Evolutionary conservation across 1,140 invertebrate genomes (phyloP), one percentile per base, ranked within the genome.

Genomic region (Druon quercuslanigerum): DNA sequence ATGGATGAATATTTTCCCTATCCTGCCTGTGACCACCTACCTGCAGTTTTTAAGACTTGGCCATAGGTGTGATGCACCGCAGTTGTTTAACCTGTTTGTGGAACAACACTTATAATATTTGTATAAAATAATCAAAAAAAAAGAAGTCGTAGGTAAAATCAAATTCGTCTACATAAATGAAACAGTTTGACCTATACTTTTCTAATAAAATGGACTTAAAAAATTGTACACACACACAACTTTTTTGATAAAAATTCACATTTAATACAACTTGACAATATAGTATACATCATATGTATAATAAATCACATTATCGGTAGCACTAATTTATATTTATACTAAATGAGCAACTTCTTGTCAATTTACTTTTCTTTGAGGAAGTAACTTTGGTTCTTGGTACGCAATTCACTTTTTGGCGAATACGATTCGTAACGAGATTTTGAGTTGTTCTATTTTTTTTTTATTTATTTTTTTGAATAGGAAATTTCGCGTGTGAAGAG

Each of bases 211-310:
- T 46, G 60, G 25, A 66, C 60, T 33, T 16, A 66, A 25, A 66
- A 66, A 40, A 16, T 66, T 66, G 14, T 46, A 54, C n/a, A 54
- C 7, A 7, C 8, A 54, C 19, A 54, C 7, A 54, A 19, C 52
- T 66, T 66, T 66, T 46, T 66, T 66, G 25, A n/a, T 66, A 66
- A 66, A 66, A 66, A 66, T 66, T 66, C 60, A 74, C 51, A 60
- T 74, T 74, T 50, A 54, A 40, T 54, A 73, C 72, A 54, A 52
- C 51, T 73, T 52, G n/a, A 73, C 33, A 52, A 73, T 73, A 73
- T 52, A 73, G 71, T 72, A 72, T 51, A 72, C 76, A 83, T 71
- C 73, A 84, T 70, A 66, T 40, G 25, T 66, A 46, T 66, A 66
- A 16, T 66, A 66, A 66, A 66, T 66, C 60, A 66, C 60, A 66